phyloP scores from a whole-genome alignment of 92 coral and sea anemone genomes.

The Palythoa caribaeorum region DNA sequence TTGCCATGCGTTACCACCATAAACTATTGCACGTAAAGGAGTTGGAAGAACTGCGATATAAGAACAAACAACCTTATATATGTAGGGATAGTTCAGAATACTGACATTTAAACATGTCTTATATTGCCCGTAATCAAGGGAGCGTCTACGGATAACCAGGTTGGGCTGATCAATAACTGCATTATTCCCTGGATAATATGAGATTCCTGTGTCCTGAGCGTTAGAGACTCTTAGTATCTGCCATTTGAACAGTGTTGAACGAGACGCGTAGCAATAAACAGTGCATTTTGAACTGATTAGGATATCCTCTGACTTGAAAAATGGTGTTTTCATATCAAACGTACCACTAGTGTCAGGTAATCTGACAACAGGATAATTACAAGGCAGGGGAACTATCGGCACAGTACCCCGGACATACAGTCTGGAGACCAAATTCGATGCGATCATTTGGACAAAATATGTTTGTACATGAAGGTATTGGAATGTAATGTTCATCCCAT shows the following conservation, averaged over 20 bases:
- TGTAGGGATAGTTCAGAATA: conserved; percentile 51
- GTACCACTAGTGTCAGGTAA: conserved; percentile 58
- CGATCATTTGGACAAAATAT: conserved; percentile 53
- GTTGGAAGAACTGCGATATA: conserved; percentile 60
- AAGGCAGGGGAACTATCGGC: conserved; percentile 64
- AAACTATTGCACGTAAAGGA: conserved; percentile 66
- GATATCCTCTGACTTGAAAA: conserved; percentile 60
- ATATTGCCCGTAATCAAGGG: conserved; percentile 61
- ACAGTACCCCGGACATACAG: conserved; percentile 40
- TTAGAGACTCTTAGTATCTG: conserved; percentile 16
- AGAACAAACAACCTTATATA: conserved; percentile 33
- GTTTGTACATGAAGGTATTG: conserved; percentile 52
- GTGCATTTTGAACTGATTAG: conserved; percentile 61
- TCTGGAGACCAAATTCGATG: conserved; percentile 69
- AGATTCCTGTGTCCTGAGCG: conserved; percentile 20
- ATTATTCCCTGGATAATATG: neutral
- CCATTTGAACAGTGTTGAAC: conserved; percentile 74
- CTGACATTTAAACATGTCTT: conserved; percentile 67
- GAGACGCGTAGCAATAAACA: conserved; percentile 76
- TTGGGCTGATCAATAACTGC: conserved; percentile 7
- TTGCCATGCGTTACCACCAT: conserved; percentile 69
- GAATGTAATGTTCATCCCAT: conserved; percentile 38
- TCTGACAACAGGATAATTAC: conserved; percentile 59
- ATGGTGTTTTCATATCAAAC: conserved; percentile 33
- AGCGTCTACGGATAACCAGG: conserved; percentile 55